A percentile compares a stretch with the other conserved stretches of the same genome.
Evolutionary conservation across 2,113 vertebrate species (phyloP).

Genomic region (human): GRCh38 chr18:39565001-39565500

Average conservation of each 20-base stretch:
- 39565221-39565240: slow-evolving; percentile 59
- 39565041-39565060: neutral
- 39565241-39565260: slow-evolving; percentile 66
- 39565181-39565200: slow-evolving; percentile 26
- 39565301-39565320: slow-evolving; percentile 72
- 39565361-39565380: slow-evolving; percentile 78
- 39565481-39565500: neutral
- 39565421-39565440: slow-evolving; percentile 46
- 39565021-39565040: neutral
- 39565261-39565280: slow-evolving; percentile 62
- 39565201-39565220: slow-evolving; percentile 67
- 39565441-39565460: neutral
- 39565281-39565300: slow-evolving; percentile 61
- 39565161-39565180: slow-evolving; percentile 70
- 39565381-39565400: slow-evolving; percentile 79
- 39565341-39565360: slow-evolving; percentile 74
- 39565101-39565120: slow-evolving; percentile 50
- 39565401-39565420: slow-evolving; percentile 74
- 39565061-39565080: neutral
- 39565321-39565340: slow-evolving; percentile 74
- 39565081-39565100: neutral
- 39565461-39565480: slow-evolving; percentile 40
- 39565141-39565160: slow-evolving; percentile 1
- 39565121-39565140: slow-evolving; percentile 46
- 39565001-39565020: neutral